Evolutionary conservation across 2,797 vertebrate species (phyloP).

Genomic region (Glossophaga mutica): DNA sequence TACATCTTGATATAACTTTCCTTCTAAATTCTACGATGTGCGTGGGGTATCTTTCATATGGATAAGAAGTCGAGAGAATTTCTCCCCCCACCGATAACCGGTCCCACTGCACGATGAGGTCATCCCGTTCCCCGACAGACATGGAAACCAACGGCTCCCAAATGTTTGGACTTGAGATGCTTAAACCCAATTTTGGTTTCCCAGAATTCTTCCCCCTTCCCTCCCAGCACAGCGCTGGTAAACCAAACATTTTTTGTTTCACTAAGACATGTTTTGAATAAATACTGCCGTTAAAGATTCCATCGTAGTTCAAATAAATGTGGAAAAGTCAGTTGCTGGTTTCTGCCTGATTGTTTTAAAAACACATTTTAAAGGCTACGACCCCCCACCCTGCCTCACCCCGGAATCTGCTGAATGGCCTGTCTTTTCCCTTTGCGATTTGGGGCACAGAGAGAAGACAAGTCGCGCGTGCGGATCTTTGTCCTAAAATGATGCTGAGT

Average conservation of each 20-base stretch:
- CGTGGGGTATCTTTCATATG: accelerated
- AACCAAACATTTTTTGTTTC: background rate
- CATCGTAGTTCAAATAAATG: background rate
- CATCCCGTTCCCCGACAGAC: background rate
- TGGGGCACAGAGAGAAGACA: background rate
- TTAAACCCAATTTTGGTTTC: background rate
- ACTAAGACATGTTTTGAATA: background rate
- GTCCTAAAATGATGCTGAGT: no score
- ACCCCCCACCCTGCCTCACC: accelerated
- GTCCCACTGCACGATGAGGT: accelerated
- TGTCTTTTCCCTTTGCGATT: accelerated
- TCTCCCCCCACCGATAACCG: background rate
- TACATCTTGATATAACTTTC: accelerated
- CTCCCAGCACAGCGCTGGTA: background rate
- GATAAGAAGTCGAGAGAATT: accelerated
- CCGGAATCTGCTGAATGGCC: background rate
- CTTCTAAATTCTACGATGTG: accelerated
- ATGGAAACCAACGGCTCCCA: background rate
- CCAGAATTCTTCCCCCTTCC: background rate
- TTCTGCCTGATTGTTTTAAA: slow-evolving; percentile 4
- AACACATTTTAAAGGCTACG: background rate
- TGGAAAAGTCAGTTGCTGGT: background rate
- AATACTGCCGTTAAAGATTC: background rate
- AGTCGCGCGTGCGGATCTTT: accelerated
- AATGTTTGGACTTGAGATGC: background rate